Base-by-base conservation (phyloP, 2,888 invertebrate genomes). In the Amblyjoppa fuscipennis region DNA sequence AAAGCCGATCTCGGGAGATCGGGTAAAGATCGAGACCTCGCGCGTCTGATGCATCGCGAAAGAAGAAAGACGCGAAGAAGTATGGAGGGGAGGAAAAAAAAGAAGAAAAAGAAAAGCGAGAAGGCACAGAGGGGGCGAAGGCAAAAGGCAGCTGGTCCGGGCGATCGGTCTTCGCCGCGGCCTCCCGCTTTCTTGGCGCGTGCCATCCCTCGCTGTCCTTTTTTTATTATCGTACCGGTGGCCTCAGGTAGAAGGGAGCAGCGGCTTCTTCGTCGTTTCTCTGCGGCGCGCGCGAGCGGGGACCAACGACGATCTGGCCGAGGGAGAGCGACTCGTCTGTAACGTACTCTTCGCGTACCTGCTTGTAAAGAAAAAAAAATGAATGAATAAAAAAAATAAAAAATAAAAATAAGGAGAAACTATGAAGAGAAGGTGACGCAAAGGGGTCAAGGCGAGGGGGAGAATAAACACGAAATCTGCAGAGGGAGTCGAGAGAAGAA, bases 161-260 rank as follows among this genome's bases (percentile, higher is more conserved):
- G 56, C 80, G 82, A 83, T 85, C 85, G 85, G 83, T 85, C 83
- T 83, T 83, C 68, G 82, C 75, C 49, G 25, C 31, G 66, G 76
- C 59, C 81, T 82, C 80, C 79, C 83, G 79, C 80, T 85, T 85
- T 53, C 85, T 85, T 83, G 85, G 85, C 85, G 85, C 85, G 85
- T 85, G 85, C 85, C 85, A 85, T 85, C 85, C 85, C 85, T 85
- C 85, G 85, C 69, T 85, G 85, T 85, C 73, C 80, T 85, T 85
- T 85, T 85, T 84, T 85, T 83, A 45, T 85, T 83, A 85, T 85
- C 83, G 80, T 80, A 85, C 85, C 85, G 83, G 76, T 71, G 83
- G 83, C 68, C 59, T 77, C 85, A 83, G 83, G 85, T 85, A 85
- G 79, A 82, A 81, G 82, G 83, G 83, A 82, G 74, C 74, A 66